phyloP scores from a whole-genome alignment of 1,140 invertebrate genomes.

The Lamellibrachia luymesi region DNA sequence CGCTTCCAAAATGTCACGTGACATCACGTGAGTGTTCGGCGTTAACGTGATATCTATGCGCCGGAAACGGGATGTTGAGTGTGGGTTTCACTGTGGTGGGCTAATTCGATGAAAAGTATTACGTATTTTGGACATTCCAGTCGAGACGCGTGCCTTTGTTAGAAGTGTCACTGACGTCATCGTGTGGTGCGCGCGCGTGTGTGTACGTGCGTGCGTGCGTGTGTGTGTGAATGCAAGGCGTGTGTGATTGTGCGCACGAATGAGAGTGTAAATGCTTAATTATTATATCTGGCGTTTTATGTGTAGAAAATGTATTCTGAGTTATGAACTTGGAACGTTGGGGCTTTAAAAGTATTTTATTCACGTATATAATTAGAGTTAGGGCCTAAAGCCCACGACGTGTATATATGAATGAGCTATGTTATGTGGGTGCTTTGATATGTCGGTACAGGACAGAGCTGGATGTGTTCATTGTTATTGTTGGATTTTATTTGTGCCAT shows the following conservation, averaged over 20 bases:
- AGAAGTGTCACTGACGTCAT: neutral
- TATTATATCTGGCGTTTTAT: neutral
- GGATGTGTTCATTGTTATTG: neutral
- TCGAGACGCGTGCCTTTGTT: neutral
- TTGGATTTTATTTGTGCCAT: neutral
- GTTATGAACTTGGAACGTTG: neutral
- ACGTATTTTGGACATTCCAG: conserved; percentile 4
- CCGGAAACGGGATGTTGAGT: neutral
- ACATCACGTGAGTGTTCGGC: neutral
- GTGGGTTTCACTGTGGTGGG: neutral
- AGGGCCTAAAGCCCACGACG: neutral
- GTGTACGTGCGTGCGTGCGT: neutral
- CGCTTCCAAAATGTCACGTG: neutral
- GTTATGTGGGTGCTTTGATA: neutral
- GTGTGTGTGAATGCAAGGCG: neutral
- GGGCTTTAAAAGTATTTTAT: conserved; percentile 1
- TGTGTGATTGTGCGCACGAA: neutral
- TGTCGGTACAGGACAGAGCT: neutral
- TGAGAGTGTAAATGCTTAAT: neutral
- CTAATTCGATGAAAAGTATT: conserved; percentile 1
- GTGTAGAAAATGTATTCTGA: neutral
- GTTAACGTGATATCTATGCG: neutral
- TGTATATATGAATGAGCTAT: neutral
- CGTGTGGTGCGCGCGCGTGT: neutral
- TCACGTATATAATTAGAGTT: neutral